Evolutionary conservation across 2,888 invertebrate genomes (phyloP).

Genomic region (Thymelicus acteon): DNA sequence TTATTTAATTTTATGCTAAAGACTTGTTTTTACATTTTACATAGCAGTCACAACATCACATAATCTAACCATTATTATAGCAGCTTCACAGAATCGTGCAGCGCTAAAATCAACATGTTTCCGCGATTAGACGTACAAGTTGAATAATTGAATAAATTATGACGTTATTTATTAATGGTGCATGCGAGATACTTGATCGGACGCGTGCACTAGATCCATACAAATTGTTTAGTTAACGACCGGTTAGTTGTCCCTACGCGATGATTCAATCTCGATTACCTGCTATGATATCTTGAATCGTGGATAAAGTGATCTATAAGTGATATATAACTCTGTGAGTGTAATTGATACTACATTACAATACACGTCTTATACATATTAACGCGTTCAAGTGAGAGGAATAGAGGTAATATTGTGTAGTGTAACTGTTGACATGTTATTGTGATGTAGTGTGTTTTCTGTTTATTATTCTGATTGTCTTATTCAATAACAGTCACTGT

Average conservation of each 20-base stretch:
- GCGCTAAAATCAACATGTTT: slow-evolving; percentile 15
- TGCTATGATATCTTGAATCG: slow-evolving; percentile 21
- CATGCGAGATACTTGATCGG: slow-evolving; percentile 36
- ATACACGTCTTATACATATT: neutral
- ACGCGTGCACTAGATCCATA: slow-evolving; percentile 43
- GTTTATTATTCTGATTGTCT: too few species aligned
- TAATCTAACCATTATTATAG: neutral
- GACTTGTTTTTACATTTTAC: too few species aligned
- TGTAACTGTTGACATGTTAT: too few species aligned
- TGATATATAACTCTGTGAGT: neutral
- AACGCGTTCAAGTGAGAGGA: neutral
- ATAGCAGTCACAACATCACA: neutral
- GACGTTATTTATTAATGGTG: slow-evolving; percentile 3
- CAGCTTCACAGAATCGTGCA: neutral
- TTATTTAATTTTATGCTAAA: too few species aligned
- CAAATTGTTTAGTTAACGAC: slow-evolving; percentile 42
- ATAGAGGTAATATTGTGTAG: neutral
- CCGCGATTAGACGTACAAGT: slow-evolving; percentile 22
- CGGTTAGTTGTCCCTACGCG: slow-evolving; percentile 40
- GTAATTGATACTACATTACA: slow-evolving; percentile 6
- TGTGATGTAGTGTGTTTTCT: too few species aligned
- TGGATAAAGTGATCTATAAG: too few species aligned
- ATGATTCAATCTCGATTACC: slow-evolving; percentile 40
- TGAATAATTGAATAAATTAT: slow-evolving; percentile 18
- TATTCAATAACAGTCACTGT: too few species aligned